Evolutionary conservation across 2,113 vertebrate genomes (phyloP), one percentile per base, ranked within the genome.

Genomic region (Callaeas wilsoni): DNA sequence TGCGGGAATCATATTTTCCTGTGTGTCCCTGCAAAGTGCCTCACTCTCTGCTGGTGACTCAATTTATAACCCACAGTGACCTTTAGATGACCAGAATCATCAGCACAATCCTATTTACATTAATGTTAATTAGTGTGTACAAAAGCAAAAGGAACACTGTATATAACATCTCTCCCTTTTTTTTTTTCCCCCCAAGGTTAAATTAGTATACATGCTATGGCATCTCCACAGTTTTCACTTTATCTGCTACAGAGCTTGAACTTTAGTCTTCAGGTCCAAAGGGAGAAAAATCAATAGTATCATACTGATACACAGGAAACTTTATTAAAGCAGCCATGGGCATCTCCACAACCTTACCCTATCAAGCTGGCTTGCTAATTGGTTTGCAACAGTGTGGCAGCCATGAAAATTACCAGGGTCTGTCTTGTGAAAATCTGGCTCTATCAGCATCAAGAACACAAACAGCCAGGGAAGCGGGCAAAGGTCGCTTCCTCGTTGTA

Each of bases 251-350:
- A 65, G 91, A 93, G 55, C 37, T 77, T 91, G 80, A 97, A 96
- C 87, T 89, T 93, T 91, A 85, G 87, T 96, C 78, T 91, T 97
- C 83, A 79, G 42, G 74, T 82, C 49, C 90, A 95, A 94, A 88
- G 70, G 78, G 73, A 95, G 81, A 93, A 89, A 95, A 96, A 97
- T 95, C 91, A 90, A 92, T 95, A 91, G 50, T 16, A 94, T 93
- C 91, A 92, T 87, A 92, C 68, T 94, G 94, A 94, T 94, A 92
- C 87, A 92, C 55, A 96, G 70, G 87, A 75, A 95, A 67, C 81
- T 92, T 96, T 96, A 96, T 97, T 97, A 96, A 95, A 95, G 94
- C 84, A 96, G 90, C 91, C 89, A 47, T 55, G 41, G 95, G 92
- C 84, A 68, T 94, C 94, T 92, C 85, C 4, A 27, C 84, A 97